Percentiles rank a stretch among this genome's conserved stretches.
Conservation (phyloP, 1,140 invertebrate species). For the Neuroterus valhalla region DNA sequence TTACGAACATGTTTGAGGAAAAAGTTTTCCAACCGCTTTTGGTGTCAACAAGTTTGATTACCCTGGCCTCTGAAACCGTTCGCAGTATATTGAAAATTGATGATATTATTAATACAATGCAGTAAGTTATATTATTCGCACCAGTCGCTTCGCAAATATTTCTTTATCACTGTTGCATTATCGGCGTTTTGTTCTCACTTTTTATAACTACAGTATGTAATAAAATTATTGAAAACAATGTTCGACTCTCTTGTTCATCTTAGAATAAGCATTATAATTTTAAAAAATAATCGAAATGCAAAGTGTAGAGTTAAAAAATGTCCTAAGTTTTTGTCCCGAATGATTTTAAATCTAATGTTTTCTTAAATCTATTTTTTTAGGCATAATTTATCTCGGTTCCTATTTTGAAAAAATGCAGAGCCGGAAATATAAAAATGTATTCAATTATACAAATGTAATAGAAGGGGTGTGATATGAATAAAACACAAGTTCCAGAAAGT, state of each 20-base stretch:
- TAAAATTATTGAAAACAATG: conserved; percentile 36
- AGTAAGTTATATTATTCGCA: conserved; percentile 53
- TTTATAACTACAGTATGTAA: conserved; percentile 32
- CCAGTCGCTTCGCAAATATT: conserved; percentile 12
- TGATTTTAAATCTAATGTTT: too few relatives aligned
- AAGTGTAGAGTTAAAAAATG: too few relatives aligned
- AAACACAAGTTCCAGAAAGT: conserved; percentile 31
- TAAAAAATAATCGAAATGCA: too few relatives aligned
- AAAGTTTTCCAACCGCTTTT: conserved; percentile 98
- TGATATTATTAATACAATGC: conserved; percentile 88
- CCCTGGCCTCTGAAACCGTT: conserved; percentile 96
- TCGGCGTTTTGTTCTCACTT: conserved; percentile 33
- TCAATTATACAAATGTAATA: conserved; percentile 1
- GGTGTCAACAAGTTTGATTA: conserved; percentile 95
- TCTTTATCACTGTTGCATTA: conserved; percentile 13
- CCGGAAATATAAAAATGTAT: too few relatives aligned
- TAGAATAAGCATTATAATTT: too few relatives aligned
- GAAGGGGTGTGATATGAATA: conserved; percentile 14
- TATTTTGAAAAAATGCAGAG: too few relatives aligned
- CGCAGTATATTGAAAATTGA: conserved; percentile 99
- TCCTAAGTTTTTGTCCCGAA: too few relatives aligned
- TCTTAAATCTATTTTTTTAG: too few relatives aligned
- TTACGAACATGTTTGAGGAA: conserved; percentile 97
- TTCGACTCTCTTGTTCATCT: too few relatives aligned
- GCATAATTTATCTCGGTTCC: too few relatives aligned